These are phyloP conservation scores for Danio albolineatus DNA, from an alignment of 2,797 vertebrate genomes.

Conservation along the genomic window DNA sequence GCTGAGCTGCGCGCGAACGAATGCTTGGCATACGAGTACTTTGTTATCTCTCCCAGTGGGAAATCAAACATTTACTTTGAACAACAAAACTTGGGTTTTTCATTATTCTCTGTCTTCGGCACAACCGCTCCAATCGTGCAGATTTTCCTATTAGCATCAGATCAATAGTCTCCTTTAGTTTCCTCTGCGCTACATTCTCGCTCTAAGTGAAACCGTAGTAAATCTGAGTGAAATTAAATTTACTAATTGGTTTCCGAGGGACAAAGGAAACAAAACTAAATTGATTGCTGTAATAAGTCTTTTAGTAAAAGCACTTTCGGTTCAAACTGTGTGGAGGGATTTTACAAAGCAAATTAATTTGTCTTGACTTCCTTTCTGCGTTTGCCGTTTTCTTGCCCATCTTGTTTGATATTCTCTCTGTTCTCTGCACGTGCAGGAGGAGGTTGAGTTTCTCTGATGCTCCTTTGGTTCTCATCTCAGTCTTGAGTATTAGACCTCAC, in stretches of 20 bases:
- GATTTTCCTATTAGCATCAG: constrained; percentile 54
- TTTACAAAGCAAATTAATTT: constrained; percentile 83
- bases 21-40: not conserved
- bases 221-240: constrained; percentile 77
- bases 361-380: constrained; percentile 55
- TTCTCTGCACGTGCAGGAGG: constrained; percentile 28
- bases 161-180: constrained; percentile 66
- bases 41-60: constrained; percentile 24
- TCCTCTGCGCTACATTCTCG: constrained; percentile 64
- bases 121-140: not conserved
- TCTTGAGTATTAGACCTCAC: not conserved
- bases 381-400: constrained; percentile 44
- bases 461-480: not conserved
- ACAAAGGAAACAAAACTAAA: constrained; percentile 81
- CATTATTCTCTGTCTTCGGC: constrained; percentile 2
- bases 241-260: constrained; percentile 82
- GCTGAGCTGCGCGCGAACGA: constrained; percentile 15
- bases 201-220: constrained; percentile 70
- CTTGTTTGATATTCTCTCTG: constrained; percentile 64
- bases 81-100: constrained; percentile 17
- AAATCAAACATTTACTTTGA: constrained; percentile 38
- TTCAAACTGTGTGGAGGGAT: constrained; percentile 76
- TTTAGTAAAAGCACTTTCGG: constrained; percentile 75
- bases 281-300: constrained; percentile 81
- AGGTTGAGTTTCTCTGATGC: not conserved